Evolutionary conservation across 2,113 vertebrate genomes (phyloP), one percentile per base, ranked within the genome.

Genomic region (Otis tarda): DNA sequence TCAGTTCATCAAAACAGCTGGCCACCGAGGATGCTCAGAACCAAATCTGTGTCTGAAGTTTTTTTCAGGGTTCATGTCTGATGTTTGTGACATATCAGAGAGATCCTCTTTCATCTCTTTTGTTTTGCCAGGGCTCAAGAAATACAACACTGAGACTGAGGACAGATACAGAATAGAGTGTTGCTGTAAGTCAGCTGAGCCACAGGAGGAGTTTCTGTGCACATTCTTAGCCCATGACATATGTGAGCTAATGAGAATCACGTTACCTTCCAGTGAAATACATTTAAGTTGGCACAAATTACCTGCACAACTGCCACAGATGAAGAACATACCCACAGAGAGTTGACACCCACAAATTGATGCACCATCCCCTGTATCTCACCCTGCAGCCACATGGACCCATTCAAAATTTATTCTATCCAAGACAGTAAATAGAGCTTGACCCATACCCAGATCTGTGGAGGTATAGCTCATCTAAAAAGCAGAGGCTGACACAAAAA

Each of bases 161-260:
- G 35, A 27, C 61, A 71, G 53, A 39, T 10, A 27, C 43, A 74
- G 59, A 89, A 60, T 25, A 35, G 43, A 81, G 41, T 28, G 43
- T 78, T 91, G 73, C 39, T 91, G 9, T 64, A 73, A 81, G 86
- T 91, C 93, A 94, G 83, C 83, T 90, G 91, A 95, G 83, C 49
- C 91, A 60, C 87, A 84, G 80, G 31, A 84, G 89, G 77, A 94
- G 77, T 91, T 89, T 87, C 53, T 87, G 49, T 31, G 77, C 35
- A 22, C 83, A 84, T 95, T 96, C 93, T 75, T 87, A 75, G 65
- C 39, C 87, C 30, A 6, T 87, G 83, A 89, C 76, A 92, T 71
- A 63, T 14, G 60, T 47, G 91, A 96, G 27, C 77, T 95, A 75
- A 92, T 89, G 77, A 92, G 77, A 94, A 82, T 95, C 91, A 89